Base-by-base conservation (phyloP, 2,888 invertebrate genomes). In the Microchrysa polita region DNA sequence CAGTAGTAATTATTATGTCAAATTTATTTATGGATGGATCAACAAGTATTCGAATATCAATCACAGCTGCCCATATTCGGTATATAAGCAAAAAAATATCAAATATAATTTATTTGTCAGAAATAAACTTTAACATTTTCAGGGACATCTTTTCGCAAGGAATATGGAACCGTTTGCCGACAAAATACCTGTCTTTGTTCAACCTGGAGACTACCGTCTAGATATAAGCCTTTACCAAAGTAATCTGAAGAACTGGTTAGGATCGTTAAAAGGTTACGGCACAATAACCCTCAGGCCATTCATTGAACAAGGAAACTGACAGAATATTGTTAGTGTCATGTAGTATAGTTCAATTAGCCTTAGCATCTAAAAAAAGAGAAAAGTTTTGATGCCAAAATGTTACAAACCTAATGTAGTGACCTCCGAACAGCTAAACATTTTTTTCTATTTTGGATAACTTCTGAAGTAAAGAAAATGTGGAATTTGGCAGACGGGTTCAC, bases 31-130 rank as follows among this genome's bases (percentile, higher is more conserved):
- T 1, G 57, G n/a, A 1, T 57, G 57, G 69, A 40, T 69, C 23
- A 27, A 57, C 12, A 69, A 57, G 34, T 69, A 69, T 69, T 69
- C 69, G 5, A 69, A 69, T 42, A 20, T 69, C 4, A 69, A 69
- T 18, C 69, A 69, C 40, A 55, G 18, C 57, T 69, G 69, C 14
- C 69, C 69, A 4, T 69, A 69, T 69, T 52, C 53, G 57, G 55
- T 69, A 57, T 40, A 40, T n/a, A 16, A 5, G 23, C 12, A 23
- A 1, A 23, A 18, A 52, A 4, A 52, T 52, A 9, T 52, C 2
- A 57, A 2, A 22, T 9, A 52, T 22, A 22, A 18, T 57, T 57
- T 23, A 14, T 14, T 22, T 59, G 12, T 59, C 27, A 55, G n/a
- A n/a, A 52, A 52, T 16, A 16, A 34, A 34, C 7, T 34, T 34